A percentile compares a stretch with the other conserved stretches of the same genome.
Evolutionary conservation across 2,113 vertebrate species (phyloP).

Genomic region (Psephotus haematonotus): DNA sequence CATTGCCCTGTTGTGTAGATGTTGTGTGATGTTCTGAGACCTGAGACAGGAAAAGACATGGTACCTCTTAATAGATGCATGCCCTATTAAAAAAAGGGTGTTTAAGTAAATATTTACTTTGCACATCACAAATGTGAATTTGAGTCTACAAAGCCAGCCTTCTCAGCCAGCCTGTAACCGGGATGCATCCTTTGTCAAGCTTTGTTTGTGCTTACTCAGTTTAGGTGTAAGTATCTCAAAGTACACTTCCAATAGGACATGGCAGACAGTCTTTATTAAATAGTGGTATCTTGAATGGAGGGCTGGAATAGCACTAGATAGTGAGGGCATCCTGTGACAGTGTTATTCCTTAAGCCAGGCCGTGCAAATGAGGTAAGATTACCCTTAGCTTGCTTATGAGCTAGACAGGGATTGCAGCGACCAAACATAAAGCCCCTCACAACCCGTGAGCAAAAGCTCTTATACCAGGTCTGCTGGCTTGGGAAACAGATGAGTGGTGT

Average conservation of each 20-base stretch:
- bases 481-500: fast-evolving
- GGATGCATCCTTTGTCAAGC: background rate
- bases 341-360: background rate
- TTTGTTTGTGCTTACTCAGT: background rate
- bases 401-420: background rate
- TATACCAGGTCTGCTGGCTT: background rate
- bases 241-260: background rate
- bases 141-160: background rate
- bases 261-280: background rate
- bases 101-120: background rate
- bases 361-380: background rate
- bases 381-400: background rate
- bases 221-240: background rate
- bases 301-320: background rate
- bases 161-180: background rate
- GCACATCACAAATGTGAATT: background rate
- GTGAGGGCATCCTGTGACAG: background rate
- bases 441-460: background rate
- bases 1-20: background rate
- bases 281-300: background rate
- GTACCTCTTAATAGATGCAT: background rate
- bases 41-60: background rate
- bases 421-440: background rate
- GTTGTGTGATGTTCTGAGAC: background rate
- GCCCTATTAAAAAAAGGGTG: background rate